Percentiles rank a stretch among this genome's conserved stretches.
Evolutionary conservation across 1,140 invertebrate genomes (phyloP).

Genomic region (Euura saliciscinereae): DNA sequence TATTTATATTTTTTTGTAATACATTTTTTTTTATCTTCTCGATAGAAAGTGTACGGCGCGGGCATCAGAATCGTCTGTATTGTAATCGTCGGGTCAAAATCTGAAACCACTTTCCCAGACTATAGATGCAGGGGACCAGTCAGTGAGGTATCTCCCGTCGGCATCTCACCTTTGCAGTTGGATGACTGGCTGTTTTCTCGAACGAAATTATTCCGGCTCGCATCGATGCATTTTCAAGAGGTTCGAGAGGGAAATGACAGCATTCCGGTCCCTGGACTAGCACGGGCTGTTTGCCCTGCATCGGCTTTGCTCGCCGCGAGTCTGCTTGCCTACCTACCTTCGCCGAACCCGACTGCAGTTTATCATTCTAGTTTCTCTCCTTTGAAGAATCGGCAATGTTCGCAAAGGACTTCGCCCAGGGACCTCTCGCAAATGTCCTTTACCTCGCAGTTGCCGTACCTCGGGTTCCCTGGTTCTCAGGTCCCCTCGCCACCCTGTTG

Average conservation of each 20-base stretch:
- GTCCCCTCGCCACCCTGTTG: neutral
- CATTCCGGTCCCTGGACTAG: neutral
- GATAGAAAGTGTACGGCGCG: neutral
- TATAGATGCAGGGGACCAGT: neutral
- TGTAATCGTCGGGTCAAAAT: conserved; percentile 2
- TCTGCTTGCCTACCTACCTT: too few relatives aligned
- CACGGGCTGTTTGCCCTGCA: neutral
- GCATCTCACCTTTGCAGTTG: conserved; percentile 6
- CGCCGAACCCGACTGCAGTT: neutral
- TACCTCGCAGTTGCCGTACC: neutral
- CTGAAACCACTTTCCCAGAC: conserved; percentile 1
- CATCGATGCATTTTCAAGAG: conserved; percentile 5
- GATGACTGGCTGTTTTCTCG: neutral
- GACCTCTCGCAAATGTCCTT: neutral
- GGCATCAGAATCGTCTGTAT: neutral
- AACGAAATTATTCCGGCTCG: conserved; percentile 2
- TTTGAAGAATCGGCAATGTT: conserved; percentile 4
- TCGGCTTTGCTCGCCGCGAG: neutral
- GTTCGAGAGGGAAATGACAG: neutral
- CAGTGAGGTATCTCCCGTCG: neutral
- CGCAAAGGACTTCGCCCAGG: neutral
- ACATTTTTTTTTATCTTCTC: neutral
- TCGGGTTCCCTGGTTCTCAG: neutral
- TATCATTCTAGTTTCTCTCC: conserved; percentile 5
- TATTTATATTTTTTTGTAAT: neutral